Evolutionary conservation across 2,113 vertebrate genomes (phyloP).

Genomic region (Hydrolagus affinis): DNA sequence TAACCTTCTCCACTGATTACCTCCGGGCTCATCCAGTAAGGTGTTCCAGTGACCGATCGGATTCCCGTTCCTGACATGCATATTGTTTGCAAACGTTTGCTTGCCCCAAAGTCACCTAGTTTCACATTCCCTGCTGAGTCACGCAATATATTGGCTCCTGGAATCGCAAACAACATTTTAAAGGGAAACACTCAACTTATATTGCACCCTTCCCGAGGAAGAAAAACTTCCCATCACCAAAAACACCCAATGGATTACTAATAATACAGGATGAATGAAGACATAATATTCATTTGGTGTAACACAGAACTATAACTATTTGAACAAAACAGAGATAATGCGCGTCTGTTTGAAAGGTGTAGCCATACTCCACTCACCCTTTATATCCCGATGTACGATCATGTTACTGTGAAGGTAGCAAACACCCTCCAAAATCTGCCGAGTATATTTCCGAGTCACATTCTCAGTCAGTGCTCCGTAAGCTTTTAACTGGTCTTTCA

Average conservation of each 20-base stretch:
- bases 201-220: no score
- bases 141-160: conserved; percentile 90
- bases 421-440: conserved; percentile 91
- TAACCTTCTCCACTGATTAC: conserved; percentile 95
- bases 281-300: no score
- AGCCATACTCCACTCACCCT: conserved; percentile 58
- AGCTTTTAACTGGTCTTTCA: conserved; percentile 91
- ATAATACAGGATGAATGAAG: no score
- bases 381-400: conserved; percentile 95
- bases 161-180: conserved; percentile 28
- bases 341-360: no score
- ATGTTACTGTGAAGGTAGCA: conserved; percentile 95
- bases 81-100: conserved; percentile 90
- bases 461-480: conserved; percentile 89
- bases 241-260: no score
- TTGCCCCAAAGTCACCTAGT: conserved; percentile 90
- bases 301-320: background rate
- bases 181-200: background rate
- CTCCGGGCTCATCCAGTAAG: conserved; percentile 96
- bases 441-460: conserved; percentile 85
- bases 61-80: conserved; percentile 88
- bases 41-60: conserved; percentile 85
- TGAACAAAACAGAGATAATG: background rate
- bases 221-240: no score
- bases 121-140: conserved; percentile 91